Evolutionary conservation across 2,113 vertebrate genomes (phyloP).

Genomic region (Tetraodon nigroviridis): DNA sequence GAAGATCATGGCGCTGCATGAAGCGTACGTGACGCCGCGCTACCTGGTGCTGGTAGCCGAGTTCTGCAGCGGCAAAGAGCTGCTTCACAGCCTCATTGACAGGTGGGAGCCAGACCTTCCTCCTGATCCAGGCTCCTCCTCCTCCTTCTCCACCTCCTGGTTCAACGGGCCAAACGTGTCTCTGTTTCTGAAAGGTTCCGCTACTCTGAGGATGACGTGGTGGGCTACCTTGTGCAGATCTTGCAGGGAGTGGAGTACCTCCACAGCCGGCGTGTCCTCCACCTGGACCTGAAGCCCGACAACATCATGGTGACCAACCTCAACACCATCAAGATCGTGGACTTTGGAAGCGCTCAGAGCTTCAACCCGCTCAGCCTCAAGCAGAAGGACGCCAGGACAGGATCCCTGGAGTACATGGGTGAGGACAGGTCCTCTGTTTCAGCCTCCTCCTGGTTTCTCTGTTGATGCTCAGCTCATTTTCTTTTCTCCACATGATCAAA

Average conservation of each 20-base stretch:
- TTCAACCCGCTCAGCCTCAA: constrained; percentile 85
- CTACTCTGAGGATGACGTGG: constrained; percentile 93
- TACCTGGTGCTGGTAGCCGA: constrained; percentile 94
- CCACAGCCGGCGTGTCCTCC: constrained; percentile 81
- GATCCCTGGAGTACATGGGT: constrained; percentile 91
- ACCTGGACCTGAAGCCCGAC: constrained; percentile 92
- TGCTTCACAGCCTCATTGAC: constrained; percentile 88
- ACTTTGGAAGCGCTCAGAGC: constrained; percentile 89
- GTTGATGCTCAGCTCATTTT: background rate
- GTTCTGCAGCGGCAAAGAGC: constrained; percentile 86
- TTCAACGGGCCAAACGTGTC: too few relatives aligned
- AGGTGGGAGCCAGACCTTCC: constrained; percentile 64
- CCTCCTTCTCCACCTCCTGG: too few relatives aligned
- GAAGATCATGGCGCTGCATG: constrained; percentile 87
- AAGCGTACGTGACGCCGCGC: constrained; percentile 92
- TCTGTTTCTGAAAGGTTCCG: constrained; percentile 77
- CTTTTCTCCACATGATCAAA: constrained; percentile 48
- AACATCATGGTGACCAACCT: constrained; percentile 86
- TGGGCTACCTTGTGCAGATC: constrained; percentile 84
- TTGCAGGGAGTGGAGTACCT: constrained; percentile 92
- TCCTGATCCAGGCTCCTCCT: too few relatives aligned
- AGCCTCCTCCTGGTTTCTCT: background rate
- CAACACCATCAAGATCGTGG: constrained; percentile 87
- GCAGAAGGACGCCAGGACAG: constrained; percentile 74
- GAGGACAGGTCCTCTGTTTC: constrained; percentile 40